A percentile compares a stretch with the other conserved stretches of the same genome.
These are phyloP conservation scores for Rhipidura dahli DNA, from an alignment of 2,113 vertebrate species.

Conservation along the genomic window DNA sequence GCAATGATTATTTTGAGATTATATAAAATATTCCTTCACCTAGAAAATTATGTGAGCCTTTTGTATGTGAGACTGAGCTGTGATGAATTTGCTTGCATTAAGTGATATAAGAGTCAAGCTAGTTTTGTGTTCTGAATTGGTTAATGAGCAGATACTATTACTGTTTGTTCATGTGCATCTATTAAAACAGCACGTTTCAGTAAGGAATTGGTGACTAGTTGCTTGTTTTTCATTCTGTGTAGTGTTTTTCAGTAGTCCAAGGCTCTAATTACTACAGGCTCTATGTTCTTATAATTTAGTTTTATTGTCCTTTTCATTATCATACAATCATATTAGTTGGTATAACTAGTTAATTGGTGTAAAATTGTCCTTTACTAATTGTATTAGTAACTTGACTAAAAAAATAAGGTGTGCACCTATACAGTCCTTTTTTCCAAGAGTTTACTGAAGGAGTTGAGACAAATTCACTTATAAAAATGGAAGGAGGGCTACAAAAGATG, in stretches of 20 bases:
- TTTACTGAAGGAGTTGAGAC: not conserved
- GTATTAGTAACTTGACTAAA: not conserved
- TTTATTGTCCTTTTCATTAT: not conserved
- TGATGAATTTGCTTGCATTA: not conserved
- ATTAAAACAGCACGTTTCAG: not conserved
- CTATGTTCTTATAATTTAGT: not conserved
- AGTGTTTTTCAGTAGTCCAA: not conserved
- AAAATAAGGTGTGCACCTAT: not conserved
- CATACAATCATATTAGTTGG: not conserved
- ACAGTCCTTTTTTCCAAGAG: not conserved
- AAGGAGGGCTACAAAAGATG: not conserved
- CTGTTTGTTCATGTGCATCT: not conserved
- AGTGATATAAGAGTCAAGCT: rapidly evolving
- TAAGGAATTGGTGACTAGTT: not conserved
- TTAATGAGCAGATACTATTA: not conserved
- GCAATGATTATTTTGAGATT: not conserved
- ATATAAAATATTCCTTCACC: not conserved
- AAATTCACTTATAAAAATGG: not conserved
- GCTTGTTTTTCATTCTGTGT: not conserved
- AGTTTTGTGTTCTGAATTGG: not conserved
- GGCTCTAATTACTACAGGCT: not conserved
- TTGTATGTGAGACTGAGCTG: not conserved
- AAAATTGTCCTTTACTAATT: not conserved
- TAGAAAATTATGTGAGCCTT: not conserved
- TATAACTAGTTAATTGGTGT: not conserved